phyloP scores from a whole-genome alignment of 1,140 invertebrate genomes.

The Cecropterus lyciades region DNA sequence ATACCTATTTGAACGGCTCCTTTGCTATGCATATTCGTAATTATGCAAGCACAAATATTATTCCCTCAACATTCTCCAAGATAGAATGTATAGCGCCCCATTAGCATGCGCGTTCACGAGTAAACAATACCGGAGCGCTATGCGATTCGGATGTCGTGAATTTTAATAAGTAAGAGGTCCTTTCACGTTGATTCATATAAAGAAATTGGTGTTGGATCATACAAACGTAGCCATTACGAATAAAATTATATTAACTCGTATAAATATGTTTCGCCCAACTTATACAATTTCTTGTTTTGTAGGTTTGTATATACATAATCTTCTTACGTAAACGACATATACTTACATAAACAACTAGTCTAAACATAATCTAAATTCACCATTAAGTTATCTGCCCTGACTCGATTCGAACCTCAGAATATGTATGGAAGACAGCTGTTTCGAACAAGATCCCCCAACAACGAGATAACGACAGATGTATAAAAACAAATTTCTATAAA shows the following conservation, averaged over 20 bases:
- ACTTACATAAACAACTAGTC: no score
- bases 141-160: constrained; percentile 45
- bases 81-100: constrained; percentile 46
- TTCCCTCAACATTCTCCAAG: constrained; percentile 34
- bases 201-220: constrained; percentile 31
- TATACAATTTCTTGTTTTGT: no score
- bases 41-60: constrained; percentile 41
- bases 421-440: no score
- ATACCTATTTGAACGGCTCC: constrained; percentile 18
- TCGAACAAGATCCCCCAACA: no score
- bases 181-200: constrained; percentile 43
- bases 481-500: no score
- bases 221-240: constrained; percentile 23
- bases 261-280: no score
- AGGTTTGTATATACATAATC: no score
- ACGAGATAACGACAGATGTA: no score
- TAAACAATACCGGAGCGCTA: constrained; percentile 48
- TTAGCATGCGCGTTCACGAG: constrained; percentile 50
- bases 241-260: constrained; percentile 8
- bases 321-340: no score
- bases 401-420: no score
- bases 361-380: no score
- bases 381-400: no score
- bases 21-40: constrained; percentile 15
- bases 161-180: constrained; percentile 47